Evolutionary conservation across 2,797 vertebrate genomes (phyloP), one percentile per base, ranked within the genome.

Genomic region (Semotilus atromaculatus): DNA sequence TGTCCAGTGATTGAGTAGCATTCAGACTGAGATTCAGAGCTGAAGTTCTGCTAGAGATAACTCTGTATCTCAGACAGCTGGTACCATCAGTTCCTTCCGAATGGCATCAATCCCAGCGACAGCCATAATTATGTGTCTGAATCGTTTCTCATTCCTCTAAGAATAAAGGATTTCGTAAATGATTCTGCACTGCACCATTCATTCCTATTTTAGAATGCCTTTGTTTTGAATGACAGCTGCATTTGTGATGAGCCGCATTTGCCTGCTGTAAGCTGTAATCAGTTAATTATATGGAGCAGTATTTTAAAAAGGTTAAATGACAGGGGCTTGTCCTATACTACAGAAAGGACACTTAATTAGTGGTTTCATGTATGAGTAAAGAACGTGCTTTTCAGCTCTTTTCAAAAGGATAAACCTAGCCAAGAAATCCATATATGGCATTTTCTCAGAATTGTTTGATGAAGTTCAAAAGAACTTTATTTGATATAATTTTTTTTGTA

Each of bases 221-320:
- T 83, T 76, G 72, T 83, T 76, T 67, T 38, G 26, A 76, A 73
- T 67, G 60, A 83, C 62, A 75, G 81, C 43, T 64, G 71, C 43
- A 19, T 60, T 64, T 64, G 55, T 82, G 80, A 82, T 62, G n/a
- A 48, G 62, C 64, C 13, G 23, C 13, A n/a, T 51, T n/a, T 80
- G 45, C 29, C 9, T n/a, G 43, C 16, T 71, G 48, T 72, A 45
- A 82, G 74, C 36, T 73, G 14, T 62, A 82, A 73, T 82, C 62
- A 45, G 80, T 82, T 40, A 82, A 62, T 82, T 80, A 73, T 29
- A 73, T 72, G 38, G 38, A 45, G 80, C 70, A n/a, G 68, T 18
- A n/a, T 45, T 72, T 82, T n/a, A 31, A 70, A 72, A 82, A 82
- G 64, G 64, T 55, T 81, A 70, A 81, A 82, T 82, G 68, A 82